Evolutionary conservation across 2,888 invertebrate genomes (phyloP), one percentile per base, ranked within the genome.

Genomic region (Carterocephalus palaemon): DNA sequence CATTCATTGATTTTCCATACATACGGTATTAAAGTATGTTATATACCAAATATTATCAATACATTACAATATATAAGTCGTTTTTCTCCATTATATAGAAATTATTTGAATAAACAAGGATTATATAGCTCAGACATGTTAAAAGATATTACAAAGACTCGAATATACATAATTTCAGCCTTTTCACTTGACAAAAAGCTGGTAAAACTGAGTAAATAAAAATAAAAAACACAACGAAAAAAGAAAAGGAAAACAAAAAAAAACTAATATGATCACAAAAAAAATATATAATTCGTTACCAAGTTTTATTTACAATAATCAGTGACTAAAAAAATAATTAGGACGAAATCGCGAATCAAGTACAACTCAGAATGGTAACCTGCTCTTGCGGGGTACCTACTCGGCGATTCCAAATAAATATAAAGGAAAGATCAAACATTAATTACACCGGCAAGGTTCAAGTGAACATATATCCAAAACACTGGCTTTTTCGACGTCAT

Each of bases 251-350:
- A 52, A 56, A 60, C 51, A 57, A 53, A 50, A 53, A 43, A 37
- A 46, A 49, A 54, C 51, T 12, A 29, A 23, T 67, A 69, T 38
- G 70, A 74, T 79, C 82, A 82, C 82, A 81, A 83, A 82, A 74
- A 51, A 60, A 76, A 79, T 46, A 81, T 83, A 82, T 84, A 84
- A 81, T 82, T 83, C 70, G 70, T 70, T 75, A 75, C 66, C 66
- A 78, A 70, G 59, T 45, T 62, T 65, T 84, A 82, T 84, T 74
- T 84, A 84, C 83, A 82, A 60, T 70, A 63, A 67, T 56, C 62
- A 60, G 53, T 68, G 70, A 69, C 67, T 70, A 70, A 66, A 63
- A 67, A 62, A 59, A 49, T 49, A 45, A 47, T 52, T 45, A 49
- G 24, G 49, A 36, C 49, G 46, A 46, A 47, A 49, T 53, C 31